Percentiles rank a stretch among this genome's conserved stretches.
These are phyloP conservation scores for Eulithis testata DNA, from an alignment of 2,888 invertebrate species.

Conservation along the genomic window DNA sequence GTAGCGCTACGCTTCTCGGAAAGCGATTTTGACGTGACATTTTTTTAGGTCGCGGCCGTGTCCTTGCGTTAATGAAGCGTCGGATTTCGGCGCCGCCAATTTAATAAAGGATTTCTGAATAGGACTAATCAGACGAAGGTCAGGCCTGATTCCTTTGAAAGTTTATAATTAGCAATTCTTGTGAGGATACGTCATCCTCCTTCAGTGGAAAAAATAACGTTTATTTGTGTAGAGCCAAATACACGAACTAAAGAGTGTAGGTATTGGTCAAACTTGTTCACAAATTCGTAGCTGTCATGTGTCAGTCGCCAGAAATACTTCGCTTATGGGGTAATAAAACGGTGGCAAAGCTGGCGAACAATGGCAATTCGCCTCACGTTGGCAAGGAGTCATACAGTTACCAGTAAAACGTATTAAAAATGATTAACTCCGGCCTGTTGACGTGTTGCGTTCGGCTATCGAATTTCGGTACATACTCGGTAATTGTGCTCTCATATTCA, in stretches of 20 bases:
- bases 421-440: constrained; percentile 81
- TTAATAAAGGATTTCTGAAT: constrained; percentile 57
- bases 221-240: constrained; percentile 1
- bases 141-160: constrained; percentile 52
- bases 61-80: constrained; percentile 80
- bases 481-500: constrained; percentile 35
- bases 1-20: constrained; percentile 83
- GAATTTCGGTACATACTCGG: constrained; percentile 65
- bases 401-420: constrained; percentile 77
- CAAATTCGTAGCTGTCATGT: constrained; percentile 42
- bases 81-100: constrained; percentile 76
- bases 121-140: constrained; percentile 62
- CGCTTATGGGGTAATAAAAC: constrained; percentile 61
- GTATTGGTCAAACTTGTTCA: constrained; percentile 24
- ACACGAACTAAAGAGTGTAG: not conserved
- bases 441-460: constrained; percentile 76
- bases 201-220: constrained; percentile 26
- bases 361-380: constrained; percentile 65
- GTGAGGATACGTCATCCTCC: constrained; percentile 37
- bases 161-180: constrained; percentile 52
- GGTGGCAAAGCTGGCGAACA: constrained; percentile 65
- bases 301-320: constrained; percentile 45
- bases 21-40: constrained; percentile 80
- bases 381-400: constrained; percentile 55
- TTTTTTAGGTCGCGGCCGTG: constrained; percentile 73